A percentile compares a stretch with the other conserved stretches of the same genome.
Evolutionary conservation across 2,797 vertebrate genomes (phyloP).

Genomic region (Muscicapa comitata): DNA sequence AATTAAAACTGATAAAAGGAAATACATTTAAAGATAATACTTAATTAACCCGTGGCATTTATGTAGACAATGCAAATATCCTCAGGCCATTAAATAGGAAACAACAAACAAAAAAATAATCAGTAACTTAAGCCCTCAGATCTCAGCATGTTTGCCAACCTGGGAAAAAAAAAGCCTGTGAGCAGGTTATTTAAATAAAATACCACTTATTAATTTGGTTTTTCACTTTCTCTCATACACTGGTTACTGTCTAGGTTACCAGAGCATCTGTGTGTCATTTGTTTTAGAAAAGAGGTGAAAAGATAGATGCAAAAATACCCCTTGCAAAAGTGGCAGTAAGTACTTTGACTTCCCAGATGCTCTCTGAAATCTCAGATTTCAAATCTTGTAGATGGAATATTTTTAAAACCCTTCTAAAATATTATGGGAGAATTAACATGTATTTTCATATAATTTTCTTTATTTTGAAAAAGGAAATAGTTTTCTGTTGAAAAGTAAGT

Average conservation of each 20-base stretch:
- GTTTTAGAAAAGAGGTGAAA: neutral
- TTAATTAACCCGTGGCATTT: slow-evolving; percentile 25
- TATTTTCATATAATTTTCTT: neutral
- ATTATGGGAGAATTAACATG: neutral
- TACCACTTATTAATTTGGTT: neutral
- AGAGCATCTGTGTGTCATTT: neutral
- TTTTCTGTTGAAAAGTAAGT: neutral
- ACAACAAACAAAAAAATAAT: slow-evolving; percentile 25
- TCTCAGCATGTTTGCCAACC: neutral
- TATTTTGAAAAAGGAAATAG: neutral
- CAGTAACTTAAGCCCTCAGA: neutral
- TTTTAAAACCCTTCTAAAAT: neutral
- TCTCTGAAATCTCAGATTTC: neutral
- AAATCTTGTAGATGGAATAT: neutral
- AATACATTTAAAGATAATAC: slow-evolving; percentile 29
- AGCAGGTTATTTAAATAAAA: neutral
- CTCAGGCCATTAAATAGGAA: neutral
- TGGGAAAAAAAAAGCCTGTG: neutral
- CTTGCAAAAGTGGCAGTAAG: neutral
- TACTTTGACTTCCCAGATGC: neutral
- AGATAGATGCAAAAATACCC: neutral
- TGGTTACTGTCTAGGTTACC: neutral
- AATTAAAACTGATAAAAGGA: slow-evolving; percentile 45
- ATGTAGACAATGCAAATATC: neutral
- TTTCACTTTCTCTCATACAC: neutral